Evolutionary conservation across 2,888 invertebrate genomes (phyloP), one percentile per base, ranked within the genome.

Genomic region (Galerucella pusilla): DNA sequence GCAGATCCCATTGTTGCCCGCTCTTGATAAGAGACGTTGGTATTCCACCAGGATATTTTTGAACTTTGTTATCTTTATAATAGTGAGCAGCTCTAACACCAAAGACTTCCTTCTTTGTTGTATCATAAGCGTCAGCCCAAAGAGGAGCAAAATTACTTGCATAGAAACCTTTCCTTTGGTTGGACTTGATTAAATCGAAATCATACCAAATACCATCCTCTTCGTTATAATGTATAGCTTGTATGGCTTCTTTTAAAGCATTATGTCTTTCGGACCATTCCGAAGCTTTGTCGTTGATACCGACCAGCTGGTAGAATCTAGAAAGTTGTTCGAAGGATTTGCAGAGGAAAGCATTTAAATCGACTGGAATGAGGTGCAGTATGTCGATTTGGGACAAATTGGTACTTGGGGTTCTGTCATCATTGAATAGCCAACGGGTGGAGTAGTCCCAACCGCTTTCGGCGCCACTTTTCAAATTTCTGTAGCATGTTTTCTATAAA

Each of bases 381-480:
- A 93, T 92, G 76, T 92, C 90, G 28, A 94, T 91, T 76, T 92
- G 89, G 3, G 90, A 88, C 74, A 96, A 85, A 80, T 91, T 86
- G 6, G 80, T 81, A 77, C 88, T 88, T 79, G 91, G 91, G 49
- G 90, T 89, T 28, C 91, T 91, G 9, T 90, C 87, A 57, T 89
- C 87, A 54, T 86, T 86, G 73, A 92, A 89, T 82, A 94, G 92
- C 96, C 96, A 96, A 28, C 96, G 91, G 1, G 92, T 90, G 2
- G 94, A 94, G 86, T 95, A 96, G 84, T 97, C 97, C 95, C 95
- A 96, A 0, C 97, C 97, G 61, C 94, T 94, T 86, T 96, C 96
- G 3, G 95, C 95, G 0, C 82, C 85, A 77, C 81, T 82, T 71
- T 85, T 85, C 20, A 85, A 63, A 46, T 81, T 74, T 73, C 75